Evolutionary conservation across 2,113 vertebrate genomes (phyloP).

Genomic region (Trochalopteron elliotii): DNA sequence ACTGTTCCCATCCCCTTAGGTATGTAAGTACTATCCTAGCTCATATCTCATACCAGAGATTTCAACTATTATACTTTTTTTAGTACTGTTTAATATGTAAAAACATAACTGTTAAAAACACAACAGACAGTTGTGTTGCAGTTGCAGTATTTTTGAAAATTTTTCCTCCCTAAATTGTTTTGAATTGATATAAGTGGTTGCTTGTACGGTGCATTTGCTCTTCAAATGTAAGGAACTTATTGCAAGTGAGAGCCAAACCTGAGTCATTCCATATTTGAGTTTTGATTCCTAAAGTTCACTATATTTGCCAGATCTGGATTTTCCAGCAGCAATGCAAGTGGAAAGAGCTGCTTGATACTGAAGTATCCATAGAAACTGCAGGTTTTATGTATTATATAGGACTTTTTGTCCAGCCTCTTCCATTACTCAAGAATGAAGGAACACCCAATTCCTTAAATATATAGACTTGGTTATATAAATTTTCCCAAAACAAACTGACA

Average conservation of each 20-base stretch:
- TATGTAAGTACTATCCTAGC: neutral
- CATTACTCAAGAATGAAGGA: neutral
- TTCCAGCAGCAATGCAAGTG: neutral
- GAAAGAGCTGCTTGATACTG: conserved; percentile 1
- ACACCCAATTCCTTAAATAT: neutral
- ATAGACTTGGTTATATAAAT: neutral
- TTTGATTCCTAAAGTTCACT: neutral
- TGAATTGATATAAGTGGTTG: neutral
- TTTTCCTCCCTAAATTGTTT: neutral
- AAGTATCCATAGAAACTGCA: conserved; percentile 18
- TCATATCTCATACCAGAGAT: neutral
- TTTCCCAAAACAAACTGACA: neutral
- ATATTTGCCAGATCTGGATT: neutral
- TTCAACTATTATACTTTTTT: neutral
- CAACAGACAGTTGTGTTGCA: neutral
- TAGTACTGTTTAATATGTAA: neutral
- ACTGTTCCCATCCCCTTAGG: neutral
- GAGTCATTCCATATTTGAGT: neutral
- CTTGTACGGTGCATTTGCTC: neutral
- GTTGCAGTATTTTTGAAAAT: neutral
- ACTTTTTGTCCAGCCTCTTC: neutral
- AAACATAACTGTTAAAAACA: neutral
- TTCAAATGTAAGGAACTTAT: neutral
- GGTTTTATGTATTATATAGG: neutral
- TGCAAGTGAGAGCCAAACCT: neutral